Evolutionary conservation across 2,888 invertebrate species (phyloP).

Genomic region (Eupithecia inturbata): DNA sequence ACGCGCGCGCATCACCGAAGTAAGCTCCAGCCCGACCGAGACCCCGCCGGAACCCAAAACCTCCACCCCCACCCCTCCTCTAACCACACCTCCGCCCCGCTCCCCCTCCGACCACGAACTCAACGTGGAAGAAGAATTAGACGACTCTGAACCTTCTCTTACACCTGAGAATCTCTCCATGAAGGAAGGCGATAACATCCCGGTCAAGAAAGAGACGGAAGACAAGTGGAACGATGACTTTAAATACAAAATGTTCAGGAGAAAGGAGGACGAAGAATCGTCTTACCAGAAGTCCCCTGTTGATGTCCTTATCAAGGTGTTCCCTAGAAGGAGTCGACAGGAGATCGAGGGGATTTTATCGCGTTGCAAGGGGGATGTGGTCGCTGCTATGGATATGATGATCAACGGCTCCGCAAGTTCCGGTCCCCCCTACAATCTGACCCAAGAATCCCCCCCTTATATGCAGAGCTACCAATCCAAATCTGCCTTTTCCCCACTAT

Average conservation of each 20-base stretch:
- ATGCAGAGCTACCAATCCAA: conserved; percentile 82
- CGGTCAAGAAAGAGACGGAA: conserved; percentile 79
- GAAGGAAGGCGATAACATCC: conserved; percentile 85
- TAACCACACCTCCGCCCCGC: conserved; percentile 72
- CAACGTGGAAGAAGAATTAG: conserved; percentile 84
- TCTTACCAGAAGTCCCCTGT: conserved; percentile 88
- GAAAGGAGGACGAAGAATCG: conserved; percentile 62
- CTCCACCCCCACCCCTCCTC: conserved; percentile 66
- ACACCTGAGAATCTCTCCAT: conserved; percentile 93
- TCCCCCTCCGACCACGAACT: conserved; percentile 81
- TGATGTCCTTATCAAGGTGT: conserved; percentile 94
- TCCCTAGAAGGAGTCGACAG: conserved; percentile 92
- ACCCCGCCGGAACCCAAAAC: conserved; percentile 68
- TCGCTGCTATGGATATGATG: conserved; percentile 96
- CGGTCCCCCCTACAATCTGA: conserved; percentile 66
- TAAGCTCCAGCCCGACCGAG: conserved; percentile 74
- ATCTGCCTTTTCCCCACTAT: conserved; percentile 91
- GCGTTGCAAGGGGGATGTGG: conserved; percentile 93
- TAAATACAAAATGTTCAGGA: conserved; percentile 75
- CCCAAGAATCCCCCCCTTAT: conserved; percentile 76
- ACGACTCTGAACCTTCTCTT: conserved; percentile 82
- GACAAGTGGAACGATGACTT: conserved; percentile 77
- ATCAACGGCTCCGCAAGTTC: conserved; percentile 85
- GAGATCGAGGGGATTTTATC: conserved; percentile 94
- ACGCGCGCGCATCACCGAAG: conserved; percentile 78